Percentiles rank a stretch among this genome's conserved stretches.
Conservation (phyloP, 2,113 vertebrate genomes). For the Tyto alba region DNA sequence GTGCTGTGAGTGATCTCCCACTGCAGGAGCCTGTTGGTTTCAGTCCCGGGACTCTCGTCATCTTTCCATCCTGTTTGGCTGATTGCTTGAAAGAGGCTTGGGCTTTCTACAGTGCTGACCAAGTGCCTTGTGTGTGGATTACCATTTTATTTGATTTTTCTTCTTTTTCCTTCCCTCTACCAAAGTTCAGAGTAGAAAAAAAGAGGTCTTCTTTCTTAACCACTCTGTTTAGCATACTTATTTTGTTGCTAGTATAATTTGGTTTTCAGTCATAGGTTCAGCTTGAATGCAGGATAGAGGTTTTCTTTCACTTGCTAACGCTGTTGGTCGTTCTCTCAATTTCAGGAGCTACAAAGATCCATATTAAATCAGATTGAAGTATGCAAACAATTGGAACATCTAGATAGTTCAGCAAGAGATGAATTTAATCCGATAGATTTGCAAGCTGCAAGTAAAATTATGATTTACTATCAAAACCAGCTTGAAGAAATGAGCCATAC, state of each 20-base stretch:
- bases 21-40: neutral
- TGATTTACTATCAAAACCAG: slow-evolving; percentile 72
- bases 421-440: slow-evolving; percentile 78
- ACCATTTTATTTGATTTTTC: neutral
- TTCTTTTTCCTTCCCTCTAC: neutral
- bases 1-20: neutral
- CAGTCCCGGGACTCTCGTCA: neutral
- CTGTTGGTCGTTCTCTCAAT: neutral
- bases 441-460: slow-evolving; percentile 68
- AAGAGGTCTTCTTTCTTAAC: neutral
- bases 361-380: slow-evolving; percentile 75
- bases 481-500: slow-evolving; percentile 78
- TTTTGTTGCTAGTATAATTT: neutral
- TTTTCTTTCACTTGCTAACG: neutral
- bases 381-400: slow-evolving; percentile 72
- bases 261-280: neutral
- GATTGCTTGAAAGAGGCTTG: neutral
- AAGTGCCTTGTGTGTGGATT: neutral
- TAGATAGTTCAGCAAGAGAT: slow-evolving; percentile 41
- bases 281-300: neutral
- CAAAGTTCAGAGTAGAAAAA: neutral
- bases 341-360: slow-evolving; percentile 62
- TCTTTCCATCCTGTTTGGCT: neutral
- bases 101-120: neutral
- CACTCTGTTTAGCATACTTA: neutral